Base-by-base conservation (phyloP, 2,888 invertebrate species). In the Labia minor region DNA sequence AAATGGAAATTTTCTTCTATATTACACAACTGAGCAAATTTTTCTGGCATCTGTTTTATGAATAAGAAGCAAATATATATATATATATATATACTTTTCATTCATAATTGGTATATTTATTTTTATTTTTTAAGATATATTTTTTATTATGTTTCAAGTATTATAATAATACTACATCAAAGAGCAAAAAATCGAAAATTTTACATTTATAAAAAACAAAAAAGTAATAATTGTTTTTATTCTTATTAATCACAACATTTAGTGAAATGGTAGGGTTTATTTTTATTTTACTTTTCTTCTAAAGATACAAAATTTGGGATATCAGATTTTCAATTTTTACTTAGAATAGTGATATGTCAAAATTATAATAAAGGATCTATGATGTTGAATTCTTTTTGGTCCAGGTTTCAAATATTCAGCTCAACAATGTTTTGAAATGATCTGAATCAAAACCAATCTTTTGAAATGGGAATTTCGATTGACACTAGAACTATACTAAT, bases 11-110 rank as follows among this genome's bases (percentile, higher is more conserved):
- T 33, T 65, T 64, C 16, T 65, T 67, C 68, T 68, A 68, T 68
- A 67, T 62, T 69, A 69, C 69, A 69, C 62, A 63, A 61, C 66
- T 69, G 69, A 69, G 69, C 69, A 69, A 69, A 64, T 69, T 64
- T 65, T 69, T 69, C 69, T 69, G 69, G 69, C 65, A 64, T 69
- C 67, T 63, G 66, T 63, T 64, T 37, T 65, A 65, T 20, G 37
- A 26, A 49, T 26, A 37, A 37, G 16, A 26, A 18, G 49, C 20
- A 21, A 26, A 20, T 37, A 65, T 37, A 21, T 19, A 26, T 66
- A 62, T 14, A 21, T 6, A 20, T 37, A 65, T 37, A 21, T 19
- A 26, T 66, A 62, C 62, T 62, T 19, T 66, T 19, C 33, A 62
- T 37, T 19, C 62, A 63, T 37, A 63, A 62, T 16, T 66, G 33